Conservation (phyloP, 1,140 invertebrate species). For the Cyrtorhinus lividipennis region DNA sequence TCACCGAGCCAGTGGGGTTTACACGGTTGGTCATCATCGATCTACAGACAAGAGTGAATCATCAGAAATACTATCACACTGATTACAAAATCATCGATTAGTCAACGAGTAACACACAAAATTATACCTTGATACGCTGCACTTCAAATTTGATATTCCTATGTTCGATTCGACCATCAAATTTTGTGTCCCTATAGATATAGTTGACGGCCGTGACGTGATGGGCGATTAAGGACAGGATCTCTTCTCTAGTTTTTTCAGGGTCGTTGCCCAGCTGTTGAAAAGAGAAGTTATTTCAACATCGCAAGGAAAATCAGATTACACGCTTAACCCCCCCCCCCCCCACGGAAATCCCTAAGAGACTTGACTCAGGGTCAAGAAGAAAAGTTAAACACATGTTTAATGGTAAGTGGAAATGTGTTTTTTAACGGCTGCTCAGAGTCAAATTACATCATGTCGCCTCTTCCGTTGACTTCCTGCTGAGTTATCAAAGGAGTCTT, state of each 20-base stretch:
- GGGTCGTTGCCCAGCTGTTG: constrained; percentile 29
- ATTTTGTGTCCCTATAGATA: constrained; percentile 91
- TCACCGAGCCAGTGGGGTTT: constrained; percentile 46
- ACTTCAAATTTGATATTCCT: constrained; percentile 96
- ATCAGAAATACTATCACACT: neutral
- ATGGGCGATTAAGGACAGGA: constrained; percentile 89
- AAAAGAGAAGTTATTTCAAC: constrained; percentile 7
- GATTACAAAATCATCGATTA: neutral
- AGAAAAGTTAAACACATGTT: no score
- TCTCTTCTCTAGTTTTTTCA: constrained; percentile 89
- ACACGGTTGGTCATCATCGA: constrained; percentile 78
- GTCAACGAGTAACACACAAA: no score
- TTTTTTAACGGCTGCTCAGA: no score
- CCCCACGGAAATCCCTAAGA: neutral
- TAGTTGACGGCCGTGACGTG: constrained; percentile 97
- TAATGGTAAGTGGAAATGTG: no score
- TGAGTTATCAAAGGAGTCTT: no score
- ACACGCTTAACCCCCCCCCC: no score
- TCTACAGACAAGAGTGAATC: constrained; percentile 39
- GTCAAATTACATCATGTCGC: no score
- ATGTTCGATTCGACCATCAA: constrained; percentile 73
- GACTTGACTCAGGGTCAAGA: constrained; percentile 7
- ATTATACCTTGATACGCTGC: constrained; percentile 75
- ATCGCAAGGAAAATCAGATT: neutral
- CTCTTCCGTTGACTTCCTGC: no score